phyloP scores from a whole-genome alignment of 2,113 vertebrate species.

The Turnix velox region DNA sequence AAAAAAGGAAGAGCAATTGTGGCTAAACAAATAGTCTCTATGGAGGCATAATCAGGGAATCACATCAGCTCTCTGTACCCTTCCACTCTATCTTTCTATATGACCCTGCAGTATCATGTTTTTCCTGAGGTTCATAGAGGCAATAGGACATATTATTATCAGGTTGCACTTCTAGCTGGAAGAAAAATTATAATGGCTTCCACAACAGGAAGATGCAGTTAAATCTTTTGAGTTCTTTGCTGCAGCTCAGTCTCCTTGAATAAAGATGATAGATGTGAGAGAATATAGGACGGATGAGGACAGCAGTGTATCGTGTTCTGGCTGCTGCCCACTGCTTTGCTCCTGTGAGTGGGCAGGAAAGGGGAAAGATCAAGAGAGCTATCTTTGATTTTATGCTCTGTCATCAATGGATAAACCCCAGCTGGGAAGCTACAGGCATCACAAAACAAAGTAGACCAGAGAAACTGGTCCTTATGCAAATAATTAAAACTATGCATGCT shows the following conservation, averaged over 20 bases:
- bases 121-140: not conserved
- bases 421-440: not conserved
- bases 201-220: not conserved
- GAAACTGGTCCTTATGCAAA: not conserved
- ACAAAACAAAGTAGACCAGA: not conserved
- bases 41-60: not conserved
- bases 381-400: slow-evolving; percentile 2
- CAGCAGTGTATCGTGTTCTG: not conserved
- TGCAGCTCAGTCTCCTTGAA: not conserved
- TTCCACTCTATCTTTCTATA: not conserved
- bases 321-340: not conserved
- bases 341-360: not conserved
- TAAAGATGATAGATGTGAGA: not conserved
- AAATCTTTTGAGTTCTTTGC: not conserved
- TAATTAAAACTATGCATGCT: not conserved
- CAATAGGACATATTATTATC: not conserved
- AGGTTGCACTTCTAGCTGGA: not conserved
- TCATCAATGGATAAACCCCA: not conserved
- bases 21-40: not conserved
- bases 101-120: not conserved
- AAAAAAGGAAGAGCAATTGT: not conserved
- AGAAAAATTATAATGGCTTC: not conserved
- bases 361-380: not conserved
- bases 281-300: not conserved
- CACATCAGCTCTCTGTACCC: not conserved